A percentile compares a stretch with the other conserved stretches of the same genome.
These are phyloP conservation scores for Limnephilus marmoratus DNA, from an alignment of 2,888 invertebrate genomes.

Conservation along the genomic window DNA sequence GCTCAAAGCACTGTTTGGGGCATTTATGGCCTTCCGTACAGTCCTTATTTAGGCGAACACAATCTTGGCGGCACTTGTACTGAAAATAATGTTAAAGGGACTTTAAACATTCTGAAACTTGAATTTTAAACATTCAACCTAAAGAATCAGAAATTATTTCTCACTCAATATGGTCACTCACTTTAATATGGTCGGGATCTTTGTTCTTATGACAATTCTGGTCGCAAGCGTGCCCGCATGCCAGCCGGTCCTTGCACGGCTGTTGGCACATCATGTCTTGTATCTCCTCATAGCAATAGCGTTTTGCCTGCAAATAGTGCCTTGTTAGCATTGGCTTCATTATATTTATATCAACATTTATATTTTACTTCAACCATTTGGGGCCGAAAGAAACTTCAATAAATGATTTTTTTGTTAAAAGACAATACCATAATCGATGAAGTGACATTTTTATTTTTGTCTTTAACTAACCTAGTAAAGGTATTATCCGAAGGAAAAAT, in stretches of 20 bases:
- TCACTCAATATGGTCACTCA: too few species aligned
- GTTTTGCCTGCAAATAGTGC: background rate
- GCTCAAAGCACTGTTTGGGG: constrained; percentile 74
- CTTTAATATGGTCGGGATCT: constrained; percentile 79
- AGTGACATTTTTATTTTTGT: too few species aligned
- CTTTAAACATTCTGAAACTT: background rate
- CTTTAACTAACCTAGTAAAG: too few species aligned
- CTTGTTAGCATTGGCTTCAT: background rate
- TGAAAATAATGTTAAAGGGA: constrained; percentile 68
- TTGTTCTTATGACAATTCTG: constrained; percentile 77
- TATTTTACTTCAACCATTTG: background rate
- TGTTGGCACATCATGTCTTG: constrained; percentile 71
- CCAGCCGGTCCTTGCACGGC: constrained; percentile 76
- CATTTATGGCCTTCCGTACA: constrained; percentile 76
- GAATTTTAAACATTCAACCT: background rate
- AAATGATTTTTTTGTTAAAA: too few species aligned
- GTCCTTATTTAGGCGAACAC: constrained; percentile 73
- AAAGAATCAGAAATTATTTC: background rate
- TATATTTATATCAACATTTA: background rate
- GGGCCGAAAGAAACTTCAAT: too few species aligned
- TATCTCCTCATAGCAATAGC: constrained; percentile 71
- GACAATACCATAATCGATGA: too few species aligned
- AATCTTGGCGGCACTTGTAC: constrained; percentile 75
- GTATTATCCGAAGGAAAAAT: too few species aligned
- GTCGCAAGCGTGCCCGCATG: constrained; percentile 81